Percentiles rank a stretch among this genome's conserved stretches.
phyloP scores from a whole-genome alignment of 1,140 invertebrate genomes.

The Cheumatopsyche charites region DNA sequence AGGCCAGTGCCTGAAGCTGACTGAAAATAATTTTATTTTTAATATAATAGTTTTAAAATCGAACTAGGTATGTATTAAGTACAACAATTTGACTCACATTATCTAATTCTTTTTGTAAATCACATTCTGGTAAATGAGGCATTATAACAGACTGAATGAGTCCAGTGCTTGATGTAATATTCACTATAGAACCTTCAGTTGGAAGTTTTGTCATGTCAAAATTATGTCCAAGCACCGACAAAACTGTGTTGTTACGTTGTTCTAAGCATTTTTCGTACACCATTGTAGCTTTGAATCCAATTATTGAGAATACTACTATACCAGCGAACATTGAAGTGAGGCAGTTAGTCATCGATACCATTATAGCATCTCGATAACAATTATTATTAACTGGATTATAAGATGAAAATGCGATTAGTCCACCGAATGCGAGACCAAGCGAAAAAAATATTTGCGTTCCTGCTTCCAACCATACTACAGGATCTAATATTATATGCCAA shows the following conservation, averaged over 20 bases:
- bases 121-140: constrained; percentile 75
- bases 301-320: constrained; percentile 96
- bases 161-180: constrained; percentile 64
- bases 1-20: constrained; percentile 91
- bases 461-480: constrained; percentile 94
- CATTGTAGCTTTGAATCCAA: constrained; percentile 93
- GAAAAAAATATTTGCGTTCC: constrained; percentile 98
- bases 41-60: neutral
- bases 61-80: neutral
- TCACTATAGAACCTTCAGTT: constrained; percentile 61
- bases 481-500: constrained; percentile 74
- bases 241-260: constrained; percentile 66
- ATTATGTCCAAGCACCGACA: constrained; percentile 61
- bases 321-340: constrained; percentile 97
- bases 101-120: constrained; percentile 85
- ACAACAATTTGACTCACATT: constrained; percentile 70
- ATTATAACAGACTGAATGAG: constrained; percentile 64
- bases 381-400: constrained; percentile 98
- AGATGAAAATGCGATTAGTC: constrained; percentile 92
- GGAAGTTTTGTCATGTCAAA: constrained; percentile 61
- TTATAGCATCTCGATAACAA: constrained; percentile 91
- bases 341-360: constrained; percentile 94
- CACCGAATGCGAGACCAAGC: constrained; percentile 92
- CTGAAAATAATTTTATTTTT: constrained; percentile 62
- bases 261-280: constrained; percentile 78